Base-by-base conservation (phyloP, 2,113 vertebrate genomes). In the Eurystomus gularis region DNA sequence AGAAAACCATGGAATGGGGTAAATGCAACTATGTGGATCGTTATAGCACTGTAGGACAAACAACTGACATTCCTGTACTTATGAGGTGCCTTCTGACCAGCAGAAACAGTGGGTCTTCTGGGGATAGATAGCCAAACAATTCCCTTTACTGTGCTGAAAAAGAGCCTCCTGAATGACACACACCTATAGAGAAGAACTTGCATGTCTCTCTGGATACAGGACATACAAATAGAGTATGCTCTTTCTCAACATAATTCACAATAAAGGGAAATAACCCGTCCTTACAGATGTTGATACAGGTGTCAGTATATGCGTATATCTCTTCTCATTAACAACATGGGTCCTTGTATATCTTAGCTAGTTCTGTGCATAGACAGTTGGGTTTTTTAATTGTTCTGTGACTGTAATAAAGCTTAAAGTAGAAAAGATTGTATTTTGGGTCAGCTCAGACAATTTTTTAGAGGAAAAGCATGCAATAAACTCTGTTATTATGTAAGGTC, bases 41-140 rank as follows among this genome's bases (percentile, higher is more conserved):
- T 54, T 46, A 33, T 4, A n/a, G 65, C 33, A 33, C 0, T 72
- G 35, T 31, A 42, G 85, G 78, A 79, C 6, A 46, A 69, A 46
- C 0, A 1, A 28, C 20, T 29, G 14, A 19, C 28, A n/a, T 6
- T 64, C 14, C 33, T 55, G 35, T 33, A 18, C 11, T 68, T 68
- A 28, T 58, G 39, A 84, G 46, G 33, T 79, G 23, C 19, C 35
- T 73, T 70, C 18, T 28, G 37, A 66, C 3, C 0, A 1, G 29
- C 55, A 90, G 57, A 68, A 78, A 52, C 35, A 42, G 7, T 25
- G 24, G 33, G 10, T 52, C 65, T 79, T 35, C 64, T 66, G 54
- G 31, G 54, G 18, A 26, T 0, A 35, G 15, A 28, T 0, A 16
- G 10, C 12, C 44, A 24, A 61, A 24, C 42, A 69, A 26, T 39